Evolutionary conservation across 2,888 invertebrate species (phyloP).

Genomic region (Phyllotreta cruciferae): DNA sequence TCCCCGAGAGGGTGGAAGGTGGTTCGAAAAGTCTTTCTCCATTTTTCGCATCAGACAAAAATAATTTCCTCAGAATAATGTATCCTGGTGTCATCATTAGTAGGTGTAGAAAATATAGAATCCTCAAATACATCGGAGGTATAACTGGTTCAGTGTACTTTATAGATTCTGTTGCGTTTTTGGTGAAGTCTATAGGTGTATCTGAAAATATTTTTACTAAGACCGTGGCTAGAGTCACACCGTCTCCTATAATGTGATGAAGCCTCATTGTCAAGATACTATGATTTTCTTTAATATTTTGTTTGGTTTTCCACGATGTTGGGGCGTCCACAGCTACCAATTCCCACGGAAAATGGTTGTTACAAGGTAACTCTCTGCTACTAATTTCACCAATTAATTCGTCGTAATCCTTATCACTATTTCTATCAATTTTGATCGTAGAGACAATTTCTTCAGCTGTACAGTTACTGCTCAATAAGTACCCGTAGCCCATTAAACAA

Average conservation of each 20-base stretch:
- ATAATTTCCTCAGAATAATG: not conserved
- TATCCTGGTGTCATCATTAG: conserved; percentile 4
- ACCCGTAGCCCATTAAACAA: not conserved
- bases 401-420: not conserved
- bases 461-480: not conserved
- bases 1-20: not conserved
- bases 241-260: not conserved
- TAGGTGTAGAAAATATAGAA: not conserved
- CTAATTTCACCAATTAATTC: not conserved
- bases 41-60: not conserved
- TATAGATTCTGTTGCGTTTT: not conserved
- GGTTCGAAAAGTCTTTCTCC: not conserved
- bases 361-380: not conserved
- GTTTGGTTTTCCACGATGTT: conserved; percentile 1
- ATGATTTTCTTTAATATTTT: not conserved
- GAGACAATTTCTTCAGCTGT: not conserved
- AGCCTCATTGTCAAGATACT: not conserved
- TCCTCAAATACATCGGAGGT: not conserved
- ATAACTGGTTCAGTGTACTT: not conserved
- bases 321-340: not conserved
- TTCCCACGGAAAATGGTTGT: not conserved
- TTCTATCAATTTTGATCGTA: not conserved
- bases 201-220: conserved; percentile 4
- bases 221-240: not conserved
- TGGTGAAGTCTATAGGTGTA: not conserved